These are phyloP conservation scores for Drosophila melanica DNA, from an alignment of 1,140 invertebrate species.

Conservation along the genomic window DNA sequence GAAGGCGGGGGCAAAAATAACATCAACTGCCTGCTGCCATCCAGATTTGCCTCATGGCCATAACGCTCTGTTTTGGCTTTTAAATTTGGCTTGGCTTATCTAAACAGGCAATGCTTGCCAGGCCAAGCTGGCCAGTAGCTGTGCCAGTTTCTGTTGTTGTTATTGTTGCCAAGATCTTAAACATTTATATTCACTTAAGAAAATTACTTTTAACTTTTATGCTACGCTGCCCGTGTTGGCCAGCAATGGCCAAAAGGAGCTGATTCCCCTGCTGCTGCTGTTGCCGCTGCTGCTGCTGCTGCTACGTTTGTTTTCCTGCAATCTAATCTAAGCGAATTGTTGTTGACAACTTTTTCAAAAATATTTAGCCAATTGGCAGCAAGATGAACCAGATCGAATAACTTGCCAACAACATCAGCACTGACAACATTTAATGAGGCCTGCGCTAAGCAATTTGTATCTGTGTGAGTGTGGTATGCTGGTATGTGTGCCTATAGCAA, in stretches of 20 bases:
- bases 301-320: constrained; percentile 67
- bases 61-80: constrained; percentile 52
- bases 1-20: not conserved
- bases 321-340: constrained; percentile 57
- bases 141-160: constrained; percentile 1
- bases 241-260: constrained; percentile 47
- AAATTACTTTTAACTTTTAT: constrained; percentile 80
- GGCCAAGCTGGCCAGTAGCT: constrained; percentile 14
- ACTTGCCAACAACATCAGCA: constrained; percentile 13
- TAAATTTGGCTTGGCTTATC: constrained; percentile 59
- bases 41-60: not conserved
- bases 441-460: constrained; percentile 20
- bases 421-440: constrained; percentile 34
- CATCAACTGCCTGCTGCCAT: not conserved
- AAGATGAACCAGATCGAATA: constrained; percentile 1
- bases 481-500: constrained; percentile 9
- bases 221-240: constrained; percentile 68
- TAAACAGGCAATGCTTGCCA: constrained; percentile 38
- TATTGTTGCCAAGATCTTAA: constrained; percentile 62
- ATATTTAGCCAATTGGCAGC: constrained; percentile 30
- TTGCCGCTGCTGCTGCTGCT: constrained; percentile 11
- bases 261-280: not conserved
- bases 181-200: constrained; percentile 82
- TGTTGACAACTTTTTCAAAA: constrained; percentile 65
- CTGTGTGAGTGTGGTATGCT: constrained; percentile 7